Percentiles rank a stretch among this genome's conserved stretches.
These are phyloP conservation scores for Corythornis vintsioides DNA, from an alignment of 2,113 vertebrate species.

Conservation along the genomic window DNA sequence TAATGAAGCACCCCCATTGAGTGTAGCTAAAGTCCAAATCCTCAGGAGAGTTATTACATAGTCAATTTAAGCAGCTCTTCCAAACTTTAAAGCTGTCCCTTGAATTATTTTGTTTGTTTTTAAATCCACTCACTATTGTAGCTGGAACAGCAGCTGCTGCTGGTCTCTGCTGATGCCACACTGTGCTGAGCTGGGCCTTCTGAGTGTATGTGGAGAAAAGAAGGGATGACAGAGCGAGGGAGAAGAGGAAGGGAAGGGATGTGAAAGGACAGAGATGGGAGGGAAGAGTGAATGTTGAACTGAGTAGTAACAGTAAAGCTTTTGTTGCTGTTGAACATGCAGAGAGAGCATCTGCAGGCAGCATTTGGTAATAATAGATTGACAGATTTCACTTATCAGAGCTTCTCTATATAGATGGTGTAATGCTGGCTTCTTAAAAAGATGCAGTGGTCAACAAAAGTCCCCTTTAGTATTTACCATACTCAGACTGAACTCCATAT, in stretches of 20 bases:
- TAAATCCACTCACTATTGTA: conserved; percentile 19
- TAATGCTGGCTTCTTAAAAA: not conserved
- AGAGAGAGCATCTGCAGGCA: not conserved
- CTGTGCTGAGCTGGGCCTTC: conserved; percentile 41
- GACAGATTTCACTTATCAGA: not conserved
- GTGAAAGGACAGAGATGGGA: conserved; percentile 39
- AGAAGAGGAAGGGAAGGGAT: conserved; percentile 35
- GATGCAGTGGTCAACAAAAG: not conserved
- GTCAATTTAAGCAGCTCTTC: conserved; percentile 18
- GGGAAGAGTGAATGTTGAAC: not conserved
- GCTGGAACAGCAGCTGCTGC: not conserved
- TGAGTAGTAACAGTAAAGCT: not conserved
- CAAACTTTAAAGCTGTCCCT: conserved; percentile 39
- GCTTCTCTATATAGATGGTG: not conserved
- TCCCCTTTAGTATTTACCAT: not conserved
- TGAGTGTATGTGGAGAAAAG: conserved; percentile 44
- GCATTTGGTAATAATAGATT: not conserved
- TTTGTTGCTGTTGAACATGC: not conserved
- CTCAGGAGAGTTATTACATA: conserved; percentile 14
- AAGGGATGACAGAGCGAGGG: conserved; percentile 18
- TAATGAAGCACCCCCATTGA: conserved; percentile 53
- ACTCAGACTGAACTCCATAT: not conserved
- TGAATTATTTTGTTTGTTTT: not conserved
- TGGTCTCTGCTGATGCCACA: not conserved
- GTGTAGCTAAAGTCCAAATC: conserved; percentile 8